phyloP scores from a whole-genome alignment of 2,113 vertebrate genomes.

The Numida meleagris region DNA sequence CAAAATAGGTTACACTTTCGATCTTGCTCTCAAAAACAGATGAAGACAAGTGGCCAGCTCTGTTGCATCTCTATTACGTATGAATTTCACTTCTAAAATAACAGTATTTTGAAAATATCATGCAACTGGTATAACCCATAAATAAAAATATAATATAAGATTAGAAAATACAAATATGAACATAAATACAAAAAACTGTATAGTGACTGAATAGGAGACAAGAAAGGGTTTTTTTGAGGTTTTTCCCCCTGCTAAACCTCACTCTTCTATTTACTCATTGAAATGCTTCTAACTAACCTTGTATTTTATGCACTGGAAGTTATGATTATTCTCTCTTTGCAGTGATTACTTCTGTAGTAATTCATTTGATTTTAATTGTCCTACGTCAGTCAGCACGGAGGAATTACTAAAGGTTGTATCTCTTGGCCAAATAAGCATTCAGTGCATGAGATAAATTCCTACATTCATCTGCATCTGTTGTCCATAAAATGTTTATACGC shows the following conservation, averaged over 20 bases:
- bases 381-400: slow-evolving; percentile 5
- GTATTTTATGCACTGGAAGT: background rate
- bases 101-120: background rate
- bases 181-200: background rate
- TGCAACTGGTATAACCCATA: background rate
- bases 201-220: background rate
- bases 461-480: slow-evolving; percentile 77
- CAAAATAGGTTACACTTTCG: background rate
- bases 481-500: slow-evolving; percentile 76
- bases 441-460: slow-evolving; percentile 48
- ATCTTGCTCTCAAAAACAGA: background rate
- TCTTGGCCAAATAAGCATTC: slow-evolving; percentile 42
- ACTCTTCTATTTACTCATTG: background rate
- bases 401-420: slow-evolving; percentile 28
- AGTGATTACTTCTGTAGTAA: background rate
- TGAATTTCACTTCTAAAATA: background rate
- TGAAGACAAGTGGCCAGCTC: background rate
- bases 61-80: background rate
- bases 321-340: background rate
- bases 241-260: background rate
- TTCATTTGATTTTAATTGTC: slow-evolving; percentile 35
- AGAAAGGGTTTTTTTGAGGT: rapidly evolving
- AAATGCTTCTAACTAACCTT: background rate
- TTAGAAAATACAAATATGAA: background rate
- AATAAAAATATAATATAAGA: background rate